Base-by-base conservation (phyloP, 2,797 vertebrate genomes). In the Syngnathus rostellatus region DNA sequence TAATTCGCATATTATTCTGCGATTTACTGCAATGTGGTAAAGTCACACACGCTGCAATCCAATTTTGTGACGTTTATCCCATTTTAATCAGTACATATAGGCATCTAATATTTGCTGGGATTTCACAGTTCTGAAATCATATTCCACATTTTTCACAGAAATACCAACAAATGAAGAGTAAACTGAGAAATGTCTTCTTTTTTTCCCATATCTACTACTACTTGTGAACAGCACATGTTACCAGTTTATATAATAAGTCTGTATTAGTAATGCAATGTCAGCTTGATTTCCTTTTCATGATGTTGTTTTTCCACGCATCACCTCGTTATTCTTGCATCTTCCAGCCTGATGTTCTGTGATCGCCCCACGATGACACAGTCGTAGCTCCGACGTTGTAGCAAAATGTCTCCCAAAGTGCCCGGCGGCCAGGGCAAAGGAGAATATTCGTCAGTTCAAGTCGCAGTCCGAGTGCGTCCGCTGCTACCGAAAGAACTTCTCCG, bases 401-500 rank as follows among this genome's bases (percentile, higher is more conserved):
- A 81, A 70, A 94, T 94, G 92, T 91, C 91, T 85, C 92, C 88
- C 67, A 93, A 92, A 79, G 78, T 88, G 60, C 90, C 86, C 2
- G 58, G 77, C 16, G 81, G 84, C 23, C 90, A 85, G 57, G 76
- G 83, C 43, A 88, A 77, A 51, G 80, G 85, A 0, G 94, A 96
- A 75, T 93, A 91, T 68, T 92, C 90, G 0, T 85, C 94, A 0
- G 94, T 97, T 74, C 91, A 90, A 72, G 94, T 97, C 46, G 94
- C 94, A 51, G 87, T 97, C 19, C 87, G 94, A 54, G 91, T 96
- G 45, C 93, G 95, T 66, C 95, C 95, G 0, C 87, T 98, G 83
- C 90, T 96, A 74, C 94, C 93, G 59, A 96, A 96, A 86, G 95
- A 96, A 81, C 78, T 93, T 40, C 88, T 98, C 16, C 93, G 91